phyloP scores from a whole-genome alignment of 2,113 vertebrate species.

The Conger conger region DNA sequence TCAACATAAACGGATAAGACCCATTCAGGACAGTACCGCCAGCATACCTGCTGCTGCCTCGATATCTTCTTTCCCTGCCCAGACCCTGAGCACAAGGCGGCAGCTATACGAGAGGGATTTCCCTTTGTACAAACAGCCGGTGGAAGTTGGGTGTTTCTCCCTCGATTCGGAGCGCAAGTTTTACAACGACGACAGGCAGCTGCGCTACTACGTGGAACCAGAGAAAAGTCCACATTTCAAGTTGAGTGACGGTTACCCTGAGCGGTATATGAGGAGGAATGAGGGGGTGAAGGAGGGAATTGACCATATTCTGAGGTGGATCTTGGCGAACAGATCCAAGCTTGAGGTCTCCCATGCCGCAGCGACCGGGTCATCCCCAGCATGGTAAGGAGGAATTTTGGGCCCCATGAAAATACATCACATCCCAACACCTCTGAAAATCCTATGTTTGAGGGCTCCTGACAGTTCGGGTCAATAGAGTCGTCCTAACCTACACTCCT shows the following conservation, averaged over 20 bases:
- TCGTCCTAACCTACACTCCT: too few relatives aligned
- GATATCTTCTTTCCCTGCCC: conserved; percentile 14
- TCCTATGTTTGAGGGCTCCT: too few relatives aligned
- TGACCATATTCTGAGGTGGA: conserved; percentile 82
- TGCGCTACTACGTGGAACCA: conserved; percentile 79
- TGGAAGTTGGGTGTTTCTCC: conserved; percentile 82
- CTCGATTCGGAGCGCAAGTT: conserved; percentile 77
- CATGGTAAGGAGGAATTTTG: conserved; percentile 44
- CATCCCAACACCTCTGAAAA: too few relatives aligned
- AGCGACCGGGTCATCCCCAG: conserved; percentile 35
- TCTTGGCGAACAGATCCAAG: conserved; percentile 65
- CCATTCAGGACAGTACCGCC: conserved; percentile 16
- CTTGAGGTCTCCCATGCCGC: conserved; percentile 35
- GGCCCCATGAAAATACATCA: too few relatives aligned
- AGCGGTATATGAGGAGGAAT: conserved; percentile 74
- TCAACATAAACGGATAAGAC: conserved; percentile 40
- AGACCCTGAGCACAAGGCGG: conserved; percentile 62
- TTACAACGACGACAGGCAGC: conserved; percentile 75
- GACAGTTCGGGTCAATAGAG: too few relatives aligned
- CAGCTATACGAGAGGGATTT: conserved; percentile 77
- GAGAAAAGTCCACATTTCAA: conserved; percentile 69
- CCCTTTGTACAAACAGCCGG: conserved; percentile 82
- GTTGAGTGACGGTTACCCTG: conserved; percentile 79
- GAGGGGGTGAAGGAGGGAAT: conserved; percentile 75
- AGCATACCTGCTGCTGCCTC: neutral